Evolutionary conservation across 2,797 vertebrate genomes (phyloP), one percentile per base, ranked within the genome.

Genomic region (Harpagifer antarcticus): DNA sequence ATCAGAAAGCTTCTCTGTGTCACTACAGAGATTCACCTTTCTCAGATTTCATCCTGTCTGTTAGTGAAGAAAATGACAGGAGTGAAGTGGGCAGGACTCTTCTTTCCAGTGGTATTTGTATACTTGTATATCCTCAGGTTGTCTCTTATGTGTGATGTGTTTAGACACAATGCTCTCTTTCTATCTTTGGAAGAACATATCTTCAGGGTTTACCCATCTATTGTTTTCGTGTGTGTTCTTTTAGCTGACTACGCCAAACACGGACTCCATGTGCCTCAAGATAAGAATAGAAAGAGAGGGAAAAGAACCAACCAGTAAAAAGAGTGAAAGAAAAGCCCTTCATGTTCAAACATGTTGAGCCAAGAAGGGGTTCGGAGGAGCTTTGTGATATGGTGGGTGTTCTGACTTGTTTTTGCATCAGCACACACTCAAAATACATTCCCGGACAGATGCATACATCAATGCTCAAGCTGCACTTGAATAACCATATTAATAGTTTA

Each of bases 171-270:
- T 66, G 9, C 12, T 53, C 76, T 49, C 57, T 74, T 62, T 79
- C 11, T 82, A 20, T 71, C 27, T 54, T 7, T 62, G 56, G 58
- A 64, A 71, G 58, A 48, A 61, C 57, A 67, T 76, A 23, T 43
- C 53, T 65, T 16, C 20, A 65, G 23, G 52, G 59, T 76, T 43
- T 62, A 43, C 40, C 33, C 13, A 40, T 76, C 14, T 60, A n/a
- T 81, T 83, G 82, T 23, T 49, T 78, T 20, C 43, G 27, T 31
- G 1, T 54, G 4, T 44, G 23, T 47, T 75, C 56, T 84, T 88
- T 86, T 80, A 65, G 76, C 78, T 81, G 85, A 88, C 84, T 72
- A 63, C 66, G 74, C 62, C 75, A 68, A 84, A 89, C 85, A 72
- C 40, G 64, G 54, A 77, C 68, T 86, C 72, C 49, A 81, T 81